phyloP scores from a whole-genome alignment of 1,140 invertebrate genomes.

The Triops cancriformis region DNA sequence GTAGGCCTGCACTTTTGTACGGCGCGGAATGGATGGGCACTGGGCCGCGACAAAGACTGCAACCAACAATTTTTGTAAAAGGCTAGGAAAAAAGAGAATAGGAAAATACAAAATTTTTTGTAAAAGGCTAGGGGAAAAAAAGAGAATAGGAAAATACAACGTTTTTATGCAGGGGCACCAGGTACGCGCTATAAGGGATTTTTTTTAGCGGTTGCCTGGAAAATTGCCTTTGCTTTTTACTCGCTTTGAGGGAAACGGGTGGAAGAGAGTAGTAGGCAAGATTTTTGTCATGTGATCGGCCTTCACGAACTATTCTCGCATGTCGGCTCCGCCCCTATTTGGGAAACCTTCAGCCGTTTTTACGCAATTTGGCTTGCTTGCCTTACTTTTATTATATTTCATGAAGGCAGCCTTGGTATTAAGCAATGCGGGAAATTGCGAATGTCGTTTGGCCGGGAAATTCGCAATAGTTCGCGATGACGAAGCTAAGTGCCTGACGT shows the following conservation, averaged over 20 bases:
- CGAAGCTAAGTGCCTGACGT: background rate
- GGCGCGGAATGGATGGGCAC: background rate
- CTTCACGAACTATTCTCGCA: background rate
- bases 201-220: background rate
- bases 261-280: background rate
- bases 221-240: background rate
- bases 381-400: background rate
- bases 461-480: background rate
- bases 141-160: background rate
- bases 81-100: background rate
- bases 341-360: background rate
- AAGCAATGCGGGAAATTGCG: background rate
- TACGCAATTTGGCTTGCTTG: background rate
- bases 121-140: background rate
- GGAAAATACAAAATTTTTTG: background rate
- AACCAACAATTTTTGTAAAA: background rate
- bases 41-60: background rate
- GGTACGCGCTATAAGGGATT: background rate
- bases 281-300: slow-evolving; percentile 7
- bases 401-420: background rate
- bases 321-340: background rate
- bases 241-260: background rate
- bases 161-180: background rate
- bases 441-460: background rate
- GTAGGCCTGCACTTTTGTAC: background rate